Evolutionary conservation across 1,140 invertebrate species (phyloP), one percentile per base, ranked within the genome.

Genomic region (Acromyrmex echinatior): DNA sequence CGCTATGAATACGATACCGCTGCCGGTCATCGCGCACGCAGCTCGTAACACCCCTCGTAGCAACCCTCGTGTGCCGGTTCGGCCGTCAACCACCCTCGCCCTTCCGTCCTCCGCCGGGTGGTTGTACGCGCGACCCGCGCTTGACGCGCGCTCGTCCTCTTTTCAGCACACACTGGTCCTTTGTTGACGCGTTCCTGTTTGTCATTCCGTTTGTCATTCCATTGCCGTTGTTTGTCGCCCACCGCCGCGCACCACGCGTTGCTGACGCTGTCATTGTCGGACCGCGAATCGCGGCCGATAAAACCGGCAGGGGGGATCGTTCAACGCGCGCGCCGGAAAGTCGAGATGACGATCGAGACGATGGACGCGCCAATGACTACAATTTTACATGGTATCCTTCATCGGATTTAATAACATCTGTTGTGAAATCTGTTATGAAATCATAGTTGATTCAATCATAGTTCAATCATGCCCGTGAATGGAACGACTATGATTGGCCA

Each of bases 171-270:
- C 80, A 56, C 80, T 58, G 56, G 80, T 74, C 80, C 80, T 84
- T 84, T 84, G 80, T 84, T 84, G 56, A 84, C 80, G 80, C 80
- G 80, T 60, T 84, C 80, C 80, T 84, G 80, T 84, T 84, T 84
- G 80, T 84, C 80, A 84, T 84, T 84, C 80, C 80, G 80, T 84
- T 84, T 84, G 80, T 84, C 80, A 84, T 84, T 84, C 80, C 80
- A 84, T 84, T 84, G 80, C 80, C 70, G 80, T 84, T 84, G 80
- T 84, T 84, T 84, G 80, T 51, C 70, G 80, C 31, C 80, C 80
- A 28, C 68, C 68, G 80, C 68, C 80, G 39, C 56, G 62, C 68
- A 66, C 68, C 80, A 25, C 68, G 63, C 80, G 80, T 60, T 73
- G 56, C 80, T 84, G 80, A 84, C 80, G 80, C 80, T 84, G 80